Evolutionary conservation across 2,113 vertebrate species (phyloP).

Genomic region (Eublepharis macularius): DNA sequence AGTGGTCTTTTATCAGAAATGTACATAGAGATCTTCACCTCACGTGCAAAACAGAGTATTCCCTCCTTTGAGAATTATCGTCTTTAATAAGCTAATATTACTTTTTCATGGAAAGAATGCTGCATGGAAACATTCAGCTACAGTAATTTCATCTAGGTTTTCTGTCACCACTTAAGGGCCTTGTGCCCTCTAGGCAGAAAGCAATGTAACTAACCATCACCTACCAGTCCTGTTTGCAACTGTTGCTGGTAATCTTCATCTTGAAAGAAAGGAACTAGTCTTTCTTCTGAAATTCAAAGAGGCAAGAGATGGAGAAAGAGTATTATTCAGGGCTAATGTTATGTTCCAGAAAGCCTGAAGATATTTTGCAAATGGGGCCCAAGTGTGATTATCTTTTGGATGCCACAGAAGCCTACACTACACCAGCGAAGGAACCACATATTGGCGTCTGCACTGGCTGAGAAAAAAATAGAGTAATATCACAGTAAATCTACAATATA

Average conservation of each 20-base stretch:
- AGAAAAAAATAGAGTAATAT: no score
- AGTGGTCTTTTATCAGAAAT: neutral
- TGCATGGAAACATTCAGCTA: neutral
- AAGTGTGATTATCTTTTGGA: neutral
- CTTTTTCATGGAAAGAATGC: neutral
- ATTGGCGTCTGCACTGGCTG: no score
- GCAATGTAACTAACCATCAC: conserved; percentile 51
- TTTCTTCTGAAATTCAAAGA: conserved; percentile 78
- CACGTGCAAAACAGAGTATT: neutral
- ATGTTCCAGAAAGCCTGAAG: neutral
- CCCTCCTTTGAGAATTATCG: neutral
- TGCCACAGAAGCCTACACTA: no score
- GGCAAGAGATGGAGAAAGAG: conserved; percentile 32
- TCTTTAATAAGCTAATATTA: neutral
- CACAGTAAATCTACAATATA: no score
- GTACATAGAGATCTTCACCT: neutral
- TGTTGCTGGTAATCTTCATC: conserved; percentile 90
- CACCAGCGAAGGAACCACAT: no score
- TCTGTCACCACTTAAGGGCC: neutral
- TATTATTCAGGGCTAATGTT: neutral
- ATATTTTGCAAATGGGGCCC: neutral
- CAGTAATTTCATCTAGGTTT: neutral
- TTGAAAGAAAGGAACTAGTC: conserved; percentile 86
- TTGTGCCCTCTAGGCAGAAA: conserved; percentile 17
- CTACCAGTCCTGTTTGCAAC: conserved; percentile 88